phyloP scores from a whole-genome alignment of 2,888 invertebrate genomes.

The Leptopilina syphax region DNA sequence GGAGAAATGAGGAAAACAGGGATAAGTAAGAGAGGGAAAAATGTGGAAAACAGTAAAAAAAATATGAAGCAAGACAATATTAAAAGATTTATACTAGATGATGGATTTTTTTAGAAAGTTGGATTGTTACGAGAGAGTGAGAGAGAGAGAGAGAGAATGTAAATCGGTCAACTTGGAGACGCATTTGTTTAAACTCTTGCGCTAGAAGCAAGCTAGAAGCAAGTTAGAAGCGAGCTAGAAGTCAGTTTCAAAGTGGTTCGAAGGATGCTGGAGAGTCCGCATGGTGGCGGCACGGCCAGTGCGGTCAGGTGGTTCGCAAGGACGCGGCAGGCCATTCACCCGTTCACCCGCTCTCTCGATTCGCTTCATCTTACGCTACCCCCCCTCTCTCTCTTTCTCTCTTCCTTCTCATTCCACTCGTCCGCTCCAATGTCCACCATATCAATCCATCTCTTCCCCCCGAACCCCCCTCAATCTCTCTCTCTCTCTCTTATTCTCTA shows the following conservation, averaged over 20 bases:
- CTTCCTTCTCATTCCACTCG: slow-evolving; percentile 42
- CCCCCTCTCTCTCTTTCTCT: slow-evolving; percentile 54
- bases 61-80: too few relatives aligned
- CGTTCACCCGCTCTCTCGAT: slow-evolving; percentile 59
- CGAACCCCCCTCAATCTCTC: neutral
- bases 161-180: slow-evolving; percentile 65
- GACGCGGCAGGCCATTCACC: slow-evolving; percentile 75
- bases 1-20: too few relatives aligned
- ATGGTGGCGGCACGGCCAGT: slow-evolving; percentile 74
- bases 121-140: slow-evolving; percentile 29
- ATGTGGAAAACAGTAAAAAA: too few relatives aligned
- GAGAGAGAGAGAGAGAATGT: slow-evolving; percentile 44
- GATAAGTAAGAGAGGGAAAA: too few relatives aligned
- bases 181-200: slow-evolving; percentile 60
- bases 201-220: slow-evolving; percentile 34
- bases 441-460: slow-evolving; percentile 17
- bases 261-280: slow-evolving; percentile 72
- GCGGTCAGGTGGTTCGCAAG: slow-evolving; percentile 74
- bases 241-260: slow-evolving; percentile 53
- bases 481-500: neutral
- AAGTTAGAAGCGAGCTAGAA: neutral
- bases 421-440: slow-evolving; percentile 45
- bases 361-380: slow-evolving; percentile 56
- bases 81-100: too few relatives aligned
- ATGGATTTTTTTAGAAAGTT: neutral